Percentiles rank a stretch among this genome's conserved stretches.
Evolutionary conservation across 2,888 invertebrate genomes (phyloP).

Genomic region (Lycia hirtaria): DNA sequence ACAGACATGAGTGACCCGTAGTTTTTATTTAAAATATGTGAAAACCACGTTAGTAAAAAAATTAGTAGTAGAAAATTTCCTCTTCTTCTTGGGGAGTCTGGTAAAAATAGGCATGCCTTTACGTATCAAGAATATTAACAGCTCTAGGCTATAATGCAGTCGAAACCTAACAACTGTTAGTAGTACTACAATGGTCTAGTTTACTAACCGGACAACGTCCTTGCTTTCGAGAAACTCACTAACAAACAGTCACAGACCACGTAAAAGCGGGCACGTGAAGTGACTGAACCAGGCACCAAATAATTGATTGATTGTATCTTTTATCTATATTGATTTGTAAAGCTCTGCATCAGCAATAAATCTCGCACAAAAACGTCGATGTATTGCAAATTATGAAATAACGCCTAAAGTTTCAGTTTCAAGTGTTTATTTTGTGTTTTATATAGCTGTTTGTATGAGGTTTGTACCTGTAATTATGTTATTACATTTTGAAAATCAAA

Average conservation of each 20-base stretch:
- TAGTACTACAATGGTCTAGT: conserved; percentile 47
- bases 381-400: conserved; percentile 5
- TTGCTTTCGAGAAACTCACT: conserved; percentile 62
- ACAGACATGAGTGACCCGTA: too few species aligned
- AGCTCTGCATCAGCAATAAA: not conserved
- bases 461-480: conserved; percentile 3
- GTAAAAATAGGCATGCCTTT: too few species aligned
- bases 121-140: too few species aligned
- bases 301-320: not conserved
- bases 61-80: too few species aligned
- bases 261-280: too few species aligned
- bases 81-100: too few species aligned
- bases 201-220: conserved; percentile 54
- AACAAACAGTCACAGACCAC: not conserved
- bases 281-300: not conserved
- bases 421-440: conserved; percentile 8
- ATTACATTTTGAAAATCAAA: not conserved
- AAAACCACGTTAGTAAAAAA: too few species aligned
- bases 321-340: not conserved
- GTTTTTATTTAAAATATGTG: too few species aligned
- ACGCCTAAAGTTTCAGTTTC: not conserved
- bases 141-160: not conserved
- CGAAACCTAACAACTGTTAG: not conserved
- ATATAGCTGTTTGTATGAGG: conserved; percentile 1
- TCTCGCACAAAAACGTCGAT: conserved; percentile 7